A percentile compares a stretch with the other conserved stretches of the same genome.
phyloP scores from a whole-genome alignment of 2,797 vertebrate genomes.

The Brachyalestes nurse region DNA sequence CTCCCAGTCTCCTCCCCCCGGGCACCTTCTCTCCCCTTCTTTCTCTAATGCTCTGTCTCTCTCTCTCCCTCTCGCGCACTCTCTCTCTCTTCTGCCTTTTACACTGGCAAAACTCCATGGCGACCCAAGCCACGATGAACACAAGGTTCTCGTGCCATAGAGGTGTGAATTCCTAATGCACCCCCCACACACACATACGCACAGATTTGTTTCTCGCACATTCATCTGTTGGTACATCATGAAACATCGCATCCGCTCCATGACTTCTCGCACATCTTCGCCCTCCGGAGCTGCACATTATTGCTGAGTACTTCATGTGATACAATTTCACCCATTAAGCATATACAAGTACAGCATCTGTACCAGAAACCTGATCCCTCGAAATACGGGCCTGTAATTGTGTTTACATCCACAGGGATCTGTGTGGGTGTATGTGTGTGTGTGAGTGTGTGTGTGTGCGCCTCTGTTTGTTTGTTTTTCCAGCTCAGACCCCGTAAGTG shows the following conservation, averaged over 20 bases:
- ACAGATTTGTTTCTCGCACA: constrained; percentile 4
- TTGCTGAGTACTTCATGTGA: background rate
- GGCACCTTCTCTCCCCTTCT: background rate
- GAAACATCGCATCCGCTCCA: background rate
- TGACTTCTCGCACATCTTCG: background rate
- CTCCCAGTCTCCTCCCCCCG: no score
- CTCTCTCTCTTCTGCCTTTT: background rate
- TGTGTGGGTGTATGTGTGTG: constrained; percentile 53
- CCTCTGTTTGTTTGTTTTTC: background rate
- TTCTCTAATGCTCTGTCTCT: background rate
- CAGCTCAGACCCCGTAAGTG: background rate
- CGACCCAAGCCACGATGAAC: constrained; percentile 43
- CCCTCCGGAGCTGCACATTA: background rate
- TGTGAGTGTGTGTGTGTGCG: background rate
- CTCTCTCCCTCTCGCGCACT: background rate
- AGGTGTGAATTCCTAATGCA: constrained; percentile 42
- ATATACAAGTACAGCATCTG: background rate
- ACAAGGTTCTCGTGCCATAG: constrained; percentile 36
- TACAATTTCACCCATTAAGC: background rate
- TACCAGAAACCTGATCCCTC: constrained; percentile 1
- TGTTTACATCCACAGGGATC: constrained; percentile 8
- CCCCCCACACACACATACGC: background rate
- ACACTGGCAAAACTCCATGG: constrained; percentile 33
- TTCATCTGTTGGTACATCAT: constrained; percentile 10
- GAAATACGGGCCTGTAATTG: constrained; percentile 6